Conservation (phyloP, 2,888 invertebrate genomes). For the Prostheceraeus crozeri region DNA sequence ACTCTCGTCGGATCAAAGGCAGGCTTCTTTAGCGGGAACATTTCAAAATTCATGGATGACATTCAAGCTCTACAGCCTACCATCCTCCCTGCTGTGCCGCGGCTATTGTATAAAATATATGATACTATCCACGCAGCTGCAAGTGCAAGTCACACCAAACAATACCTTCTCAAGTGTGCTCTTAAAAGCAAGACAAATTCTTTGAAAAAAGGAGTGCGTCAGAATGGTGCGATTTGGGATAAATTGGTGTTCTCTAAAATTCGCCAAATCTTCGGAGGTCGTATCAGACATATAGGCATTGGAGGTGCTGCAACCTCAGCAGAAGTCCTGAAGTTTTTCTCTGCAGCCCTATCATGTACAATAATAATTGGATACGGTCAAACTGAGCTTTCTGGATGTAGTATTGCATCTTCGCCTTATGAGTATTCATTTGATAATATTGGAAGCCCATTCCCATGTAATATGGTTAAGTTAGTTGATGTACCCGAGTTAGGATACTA, state of each 20-base stretch:
- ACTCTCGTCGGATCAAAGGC: background rate
- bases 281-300: conserved; percentile 78
- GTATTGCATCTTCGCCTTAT: conserved; percentile 48
- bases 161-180: conserved; percentile 1
- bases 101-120: conserved; percentile 23
- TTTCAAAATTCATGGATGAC: conserved; percentile 7
- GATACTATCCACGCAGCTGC: conserved; percentile 18
- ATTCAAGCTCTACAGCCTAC: conserved; percentile 25
- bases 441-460: conserved; percentile 87
- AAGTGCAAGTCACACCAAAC: background rate
- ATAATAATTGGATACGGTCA: conserved; percentile 59
- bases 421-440: conserved; percentile 64
- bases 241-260: conserved; percentile 82
- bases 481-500: conserved; percentile 98
- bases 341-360: no score
- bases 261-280: conserved; percentile 84
- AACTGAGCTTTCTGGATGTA: conserved; percentile 56
- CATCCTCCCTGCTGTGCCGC: conserved; percentile 29
- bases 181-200: conserved; percentile 2
- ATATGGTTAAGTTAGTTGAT: conserved; percentile 84
- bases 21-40: conserved; percentile 30
- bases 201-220: no score
- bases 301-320: conserved; percentile 90
- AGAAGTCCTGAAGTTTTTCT: conserved; percentile 81
- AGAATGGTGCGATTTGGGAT: no score